Evolutionary conservation across 2,797 vertebrate species (phyloP).

Genomic region (Eremophila alpestris): DNA sequence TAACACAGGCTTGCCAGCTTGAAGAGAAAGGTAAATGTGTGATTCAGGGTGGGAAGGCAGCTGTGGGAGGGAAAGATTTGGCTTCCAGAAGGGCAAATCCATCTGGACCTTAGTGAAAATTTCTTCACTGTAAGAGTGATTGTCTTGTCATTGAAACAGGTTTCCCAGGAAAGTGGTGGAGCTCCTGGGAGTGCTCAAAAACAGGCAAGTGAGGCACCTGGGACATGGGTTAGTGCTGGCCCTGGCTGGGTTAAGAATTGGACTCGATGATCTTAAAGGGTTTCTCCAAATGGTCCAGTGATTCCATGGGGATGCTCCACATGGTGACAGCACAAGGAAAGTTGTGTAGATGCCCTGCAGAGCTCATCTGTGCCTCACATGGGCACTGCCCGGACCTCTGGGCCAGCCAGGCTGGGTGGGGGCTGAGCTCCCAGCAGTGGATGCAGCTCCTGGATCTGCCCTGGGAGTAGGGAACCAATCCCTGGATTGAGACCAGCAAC

Average conservation of each 20-base stretch:
- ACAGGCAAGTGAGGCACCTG: too few relatives aligned
- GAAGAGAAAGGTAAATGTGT: background rate
- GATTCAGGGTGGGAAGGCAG: background rate
- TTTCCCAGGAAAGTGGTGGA: background rate
- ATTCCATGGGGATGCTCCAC: background rate
- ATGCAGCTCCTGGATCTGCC: background rate
- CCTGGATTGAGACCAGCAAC: background rate
- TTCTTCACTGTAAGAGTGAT: background rate
- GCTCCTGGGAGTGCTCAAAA: background rate
- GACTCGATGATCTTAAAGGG: rapidly evolving
- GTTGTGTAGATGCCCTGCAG: background rate
- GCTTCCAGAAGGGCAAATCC: background rate
- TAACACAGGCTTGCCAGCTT: background rate
- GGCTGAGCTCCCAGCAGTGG: background rate
- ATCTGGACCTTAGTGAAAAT: background rate
- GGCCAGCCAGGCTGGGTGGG: background rate
- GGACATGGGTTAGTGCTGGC: background rate
- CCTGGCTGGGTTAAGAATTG: background rate
- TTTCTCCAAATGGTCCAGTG: background rate
- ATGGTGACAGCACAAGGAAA: background rate
- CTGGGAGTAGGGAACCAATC: background rate
- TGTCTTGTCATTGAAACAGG: background rate
- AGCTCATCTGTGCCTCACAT: background rate
- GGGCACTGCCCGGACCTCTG: background rate
- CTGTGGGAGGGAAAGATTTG: rapidly evolving